Base-by-base conservation (phyloP, 2,113 vertebrate species). In the Mus spicilegus region DNA sequence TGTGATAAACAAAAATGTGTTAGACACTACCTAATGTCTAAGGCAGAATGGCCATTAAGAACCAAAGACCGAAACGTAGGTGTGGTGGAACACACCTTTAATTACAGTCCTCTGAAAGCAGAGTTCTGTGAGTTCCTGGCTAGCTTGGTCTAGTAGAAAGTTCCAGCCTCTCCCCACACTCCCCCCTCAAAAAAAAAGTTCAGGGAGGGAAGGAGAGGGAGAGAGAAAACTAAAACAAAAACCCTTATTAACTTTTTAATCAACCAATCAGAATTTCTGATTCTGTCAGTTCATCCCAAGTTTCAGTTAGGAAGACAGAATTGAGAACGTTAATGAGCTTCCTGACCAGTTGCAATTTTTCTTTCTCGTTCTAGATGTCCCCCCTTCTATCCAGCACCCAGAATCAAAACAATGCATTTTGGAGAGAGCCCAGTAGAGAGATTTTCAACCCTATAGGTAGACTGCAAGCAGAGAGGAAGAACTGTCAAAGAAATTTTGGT, bases 1-100 rank as follows among this genome's bases (percentile, higher is more conserved):
- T 69, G 28, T 94, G 42, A 93, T 39, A 39, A 95, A 12, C 56
- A 92, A 95, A 87, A 95, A 33, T n/a, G 89, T 81, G 16, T 88
- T 82, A 89, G 49, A 86, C 22, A 33, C 39, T 87, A 30, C 7
- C 65, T 89, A 63, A 28, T 84, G 58, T 67, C 7, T 1, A 11
- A 82, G 30, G 28, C 72, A 93, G 95, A 96, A 91, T 49, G 3
- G 19, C 56, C 61, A n/a, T 91, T 75, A 77, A 36, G 78, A 87
- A 63, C 24, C 63, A 46, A 42, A 63, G 61, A 86, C 39, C 28
- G 28, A 67, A 86, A 11, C 24, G 36, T 65, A 65, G 36, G 78
- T n/a, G 17, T 58, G 33, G 11, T n/a, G 33, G 49, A 24, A 33
- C 33, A 58, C 12, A 12, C 58, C 24, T 84, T 84, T 63, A 84